Conservation (phyloP, 2,888 invertebrate genomes). For the Aporophyla lueneburgensis region DNA sequence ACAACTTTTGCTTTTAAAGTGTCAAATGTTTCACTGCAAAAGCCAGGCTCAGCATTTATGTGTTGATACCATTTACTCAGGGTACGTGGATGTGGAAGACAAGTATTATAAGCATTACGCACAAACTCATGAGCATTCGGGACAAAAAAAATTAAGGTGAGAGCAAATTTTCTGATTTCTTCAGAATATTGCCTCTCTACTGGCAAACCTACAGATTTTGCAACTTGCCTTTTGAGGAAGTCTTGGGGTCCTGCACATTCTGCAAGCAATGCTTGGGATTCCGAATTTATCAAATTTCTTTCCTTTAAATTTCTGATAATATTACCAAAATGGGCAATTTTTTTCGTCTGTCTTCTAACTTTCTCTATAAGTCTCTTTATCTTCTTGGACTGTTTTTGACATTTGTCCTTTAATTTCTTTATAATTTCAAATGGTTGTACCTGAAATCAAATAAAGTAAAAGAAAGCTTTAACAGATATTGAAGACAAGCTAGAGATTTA, state of each 20-base stretch:
- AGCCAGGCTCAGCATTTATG: conserved; percentile 18
- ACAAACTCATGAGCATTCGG: conserved; percentile 8
- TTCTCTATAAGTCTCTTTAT: conserved; percentile 8
- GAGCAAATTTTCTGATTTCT: conserved; percentile 12
- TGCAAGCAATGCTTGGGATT: conserved; percentile 8
- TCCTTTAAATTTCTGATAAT: conserved; percentile 5
- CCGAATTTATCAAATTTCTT: not conserved
- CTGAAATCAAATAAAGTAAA: conserved; percentile 14
- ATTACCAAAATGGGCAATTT: not conserved
- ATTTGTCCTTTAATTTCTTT: conserved; percentile 4
- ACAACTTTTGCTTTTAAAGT: conserved; percentile 16
- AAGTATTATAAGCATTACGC: conserved; percentile 1
- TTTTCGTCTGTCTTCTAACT: conserved; percentile 10
- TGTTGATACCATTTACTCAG: conserved; percentile 14
- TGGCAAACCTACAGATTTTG: conserved; percentile 16
- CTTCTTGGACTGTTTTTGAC: not conserved
- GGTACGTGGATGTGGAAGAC: conserved; percentile 9
- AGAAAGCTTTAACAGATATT: conserved; percentile 14
- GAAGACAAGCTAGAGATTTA: not conserved
- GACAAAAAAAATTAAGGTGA: conserved; percentile 2
- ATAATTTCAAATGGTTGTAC: not conserved
- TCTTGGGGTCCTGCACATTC: conserved; percentile 12
- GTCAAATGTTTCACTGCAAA: conserved; percentile 20
- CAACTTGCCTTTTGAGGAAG: not conserved
- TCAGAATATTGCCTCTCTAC: conserved; percentile 18